These are phyloP conservation scores for Parasteatoda lunata DNA, from an alignment of 2,888 invertebrate species.

Conservation along the genomic window DNA sequence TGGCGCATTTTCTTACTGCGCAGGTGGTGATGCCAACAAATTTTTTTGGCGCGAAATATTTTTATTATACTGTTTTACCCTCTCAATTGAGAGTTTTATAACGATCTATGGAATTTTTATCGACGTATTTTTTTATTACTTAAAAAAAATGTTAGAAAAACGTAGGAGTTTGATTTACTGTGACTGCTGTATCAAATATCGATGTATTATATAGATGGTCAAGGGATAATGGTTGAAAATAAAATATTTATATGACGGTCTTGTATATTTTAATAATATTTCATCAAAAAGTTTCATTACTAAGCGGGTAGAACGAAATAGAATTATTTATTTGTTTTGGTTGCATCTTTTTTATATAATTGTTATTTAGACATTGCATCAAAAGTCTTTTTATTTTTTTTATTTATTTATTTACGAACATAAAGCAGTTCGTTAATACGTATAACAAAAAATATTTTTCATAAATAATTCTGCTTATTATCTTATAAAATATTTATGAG, in stretches of 20 bases:
- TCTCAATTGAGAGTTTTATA: conserved; percentile 18
- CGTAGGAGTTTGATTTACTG: conserved; percentile 15
- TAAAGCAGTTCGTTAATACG: too few relatives aligned
- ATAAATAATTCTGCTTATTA: too few relatives aligned
- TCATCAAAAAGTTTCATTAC: too few relatives aligned
- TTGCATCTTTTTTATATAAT: too few relatives aligned
- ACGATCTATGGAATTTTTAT: conserved; percentile 16
- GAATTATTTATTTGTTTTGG: too few relatives aligned
- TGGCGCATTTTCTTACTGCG: conserved; percentile 36
- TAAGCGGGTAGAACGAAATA: too few relatives aligned
- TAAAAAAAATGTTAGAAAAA: background rate
- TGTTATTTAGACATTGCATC: too few relatives aligned
- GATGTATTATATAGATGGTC: background rate
- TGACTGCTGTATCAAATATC: background rate
- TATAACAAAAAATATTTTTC: too few relatives aligned
- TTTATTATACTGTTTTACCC: background rate
- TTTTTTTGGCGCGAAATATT: conserved; percentile 33
- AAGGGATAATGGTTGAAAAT: background rate
- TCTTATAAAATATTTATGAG: too few relatives aligned
- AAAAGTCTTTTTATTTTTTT: too few relatives aligned
- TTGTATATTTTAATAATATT: too few relatives aligned
- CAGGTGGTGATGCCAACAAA: conserved; percentile 50
- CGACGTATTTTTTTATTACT: background rate
- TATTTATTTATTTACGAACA: too few relatives aligned
- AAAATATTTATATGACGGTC: background rate